phyloP scores from a whole-genome alignment of 2,797 vertebrate species.

The Micrastur ruficollis region DNA sequence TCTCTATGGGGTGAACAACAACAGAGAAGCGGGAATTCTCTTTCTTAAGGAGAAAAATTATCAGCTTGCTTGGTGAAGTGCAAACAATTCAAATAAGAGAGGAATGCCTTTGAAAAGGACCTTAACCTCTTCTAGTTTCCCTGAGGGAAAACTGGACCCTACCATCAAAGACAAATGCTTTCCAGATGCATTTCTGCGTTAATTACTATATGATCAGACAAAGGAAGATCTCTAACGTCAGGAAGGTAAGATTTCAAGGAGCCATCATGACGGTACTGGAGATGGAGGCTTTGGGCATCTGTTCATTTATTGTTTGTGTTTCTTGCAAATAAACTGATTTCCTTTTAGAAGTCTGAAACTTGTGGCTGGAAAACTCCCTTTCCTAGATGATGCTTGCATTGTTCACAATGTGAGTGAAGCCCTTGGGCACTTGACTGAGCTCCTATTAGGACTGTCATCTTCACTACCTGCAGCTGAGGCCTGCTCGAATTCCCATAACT shows the following conservation, averaged over 20 bases:
- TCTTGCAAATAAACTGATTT: not conserved
- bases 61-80: not conserved
- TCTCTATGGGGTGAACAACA: not conserved
- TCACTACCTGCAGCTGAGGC: not conserved
- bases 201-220: not conserved
- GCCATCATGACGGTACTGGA: not conserved
- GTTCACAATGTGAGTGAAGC: not conserved
- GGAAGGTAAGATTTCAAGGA: conserved; percentile 23
- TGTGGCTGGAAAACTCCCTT: not conserved
- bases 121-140: not conserved
- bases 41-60: not conserved
- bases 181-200: not conserved
- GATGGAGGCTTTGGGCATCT: not conserved
- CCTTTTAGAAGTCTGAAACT: conserved; percentile 12
- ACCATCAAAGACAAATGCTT: not conserved
- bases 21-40: not conserved
- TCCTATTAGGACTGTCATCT: not conserved
- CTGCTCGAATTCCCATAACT: not conserved
- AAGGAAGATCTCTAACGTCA: not conserved
- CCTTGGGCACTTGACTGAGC: not conserved
- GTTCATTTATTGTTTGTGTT: not conserved
- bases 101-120: not conserved
- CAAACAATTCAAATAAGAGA: not conserved
- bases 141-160: conserved; percentile 11
- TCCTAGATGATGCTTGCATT: not conserved